Evolutionary conservation across 2,797 vertebrate species (phyloP).

Genomic region (Coendou prehensilis): DNA sequence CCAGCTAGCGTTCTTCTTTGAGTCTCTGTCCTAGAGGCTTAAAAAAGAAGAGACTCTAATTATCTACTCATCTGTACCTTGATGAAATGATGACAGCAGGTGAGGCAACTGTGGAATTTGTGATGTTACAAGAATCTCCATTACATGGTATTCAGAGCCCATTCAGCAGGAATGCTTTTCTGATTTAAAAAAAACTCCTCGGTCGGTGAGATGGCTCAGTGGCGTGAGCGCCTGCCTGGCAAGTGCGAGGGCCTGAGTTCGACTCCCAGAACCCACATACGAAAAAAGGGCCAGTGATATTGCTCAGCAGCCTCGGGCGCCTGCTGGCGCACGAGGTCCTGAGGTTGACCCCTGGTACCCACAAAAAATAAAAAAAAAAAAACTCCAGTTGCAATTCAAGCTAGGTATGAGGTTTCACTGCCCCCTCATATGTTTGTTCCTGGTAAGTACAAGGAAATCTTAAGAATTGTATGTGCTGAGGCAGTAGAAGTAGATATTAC

Average conservation of each 20-base stretch:
- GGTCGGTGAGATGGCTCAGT: too few relatives aligned
- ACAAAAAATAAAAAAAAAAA: not conserved
- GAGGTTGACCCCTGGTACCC: too few relatives aligned
- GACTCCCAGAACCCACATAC: too few relatives aligned
- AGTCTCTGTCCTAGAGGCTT: conserved; percentile 33
- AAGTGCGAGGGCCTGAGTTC: too few relatives aligned
- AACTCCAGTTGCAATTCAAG: conserved; percentile 55
- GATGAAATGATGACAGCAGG: conserved; percentile 16
- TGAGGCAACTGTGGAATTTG: conserved; percentile 40
- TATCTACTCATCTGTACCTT: not conserved
- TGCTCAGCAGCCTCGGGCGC: too few relatives aligned
- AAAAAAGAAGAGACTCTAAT: conserved; percentile 30
- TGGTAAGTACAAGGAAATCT: conserved; percentile 72
- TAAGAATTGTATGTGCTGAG: conserved; percentile 60
- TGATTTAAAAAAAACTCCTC: not conserved
- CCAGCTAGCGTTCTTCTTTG: conserved; percentile 2
- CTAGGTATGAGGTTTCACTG: not conserved
- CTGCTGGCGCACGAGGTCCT: too few relatives aligned
- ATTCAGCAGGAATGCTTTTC: conserved; percentile 1
- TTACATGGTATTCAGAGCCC: conserved; percentile 39
- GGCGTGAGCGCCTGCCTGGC: too few relatives aligned
- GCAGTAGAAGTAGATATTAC: not conserved
- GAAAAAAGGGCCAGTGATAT: too few relatives aligned
- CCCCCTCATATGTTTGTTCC: not conserved
- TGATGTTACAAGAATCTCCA: conserved; percentile 35